A percentile compares a stretch with the other conserved stretches of the same genome.
Evolutionary conservation across 2,888 invertebrate species (phyloP).

Genomic region (Chorisops tibialis): DNA sequence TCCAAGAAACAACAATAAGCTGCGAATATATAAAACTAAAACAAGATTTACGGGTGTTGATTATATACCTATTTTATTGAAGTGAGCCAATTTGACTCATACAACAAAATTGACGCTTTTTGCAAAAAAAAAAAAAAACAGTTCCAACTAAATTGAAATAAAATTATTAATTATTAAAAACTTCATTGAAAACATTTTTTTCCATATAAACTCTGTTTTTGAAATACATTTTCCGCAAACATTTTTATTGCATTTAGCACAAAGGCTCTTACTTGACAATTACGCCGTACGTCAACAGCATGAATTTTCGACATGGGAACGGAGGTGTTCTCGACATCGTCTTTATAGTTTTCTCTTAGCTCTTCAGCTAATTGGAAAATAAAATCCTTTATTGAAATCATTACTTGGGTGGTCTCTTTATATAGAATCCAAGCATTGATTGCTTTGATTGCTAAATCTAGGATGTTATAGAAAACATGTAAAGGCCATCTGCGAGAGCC

Average conservation of each 20-base stretch:
- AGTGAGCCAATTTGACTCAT: too few species aligned
- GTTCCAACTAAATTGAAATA: too few species aligned
- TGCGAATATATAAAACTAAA: too few species aligned
- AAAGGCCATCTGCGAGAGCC: background rate
- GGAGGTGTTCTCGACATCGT: slow-evolving; percentile 10
- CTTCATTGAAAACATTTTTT: too few species aligned
- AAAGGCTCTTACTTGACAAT: slow-evolving; percentile 18
- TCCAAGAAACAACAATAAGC: too few species aligned
- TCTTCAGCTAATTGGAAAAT: slow-evolving; percentile 39
- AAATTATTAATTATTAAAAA: too few species aligned
- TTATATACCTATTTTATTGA: too few species aligned
- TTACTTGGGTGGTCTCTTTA: slow-evolving; percentile 32
- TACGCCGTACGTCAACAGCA: background rate
- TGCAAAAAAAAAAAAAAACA: too few species aligned
- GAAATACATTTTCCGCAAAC: slow-evolving; percentile 19
- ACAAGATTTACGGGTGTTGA: too few species aligned
- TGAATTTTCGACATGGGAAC: slow-evolving; percentile 3
- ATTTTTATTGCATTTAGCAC: slow-evolving; percentile 6
- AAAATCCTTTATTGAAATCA: slow-evolving; percentile 40
- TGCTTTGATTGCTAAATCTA: slow-evolving; percentile 34
- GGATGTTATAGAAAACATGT: slow-evolving; percentile 35
- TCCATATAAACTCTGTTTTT: slow-evolving; percentile 15
- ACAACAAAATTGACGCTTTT: too few species aligned
- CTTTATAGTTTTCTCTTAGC: slow-evolving; percentile 7
- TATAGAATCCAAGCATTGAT: slow-evolving; percentile 35